phyloP scores from a whole-genome alignment of 2,797 vertebrate genomes.

The Chiloscyllium punctatum region DNA sequence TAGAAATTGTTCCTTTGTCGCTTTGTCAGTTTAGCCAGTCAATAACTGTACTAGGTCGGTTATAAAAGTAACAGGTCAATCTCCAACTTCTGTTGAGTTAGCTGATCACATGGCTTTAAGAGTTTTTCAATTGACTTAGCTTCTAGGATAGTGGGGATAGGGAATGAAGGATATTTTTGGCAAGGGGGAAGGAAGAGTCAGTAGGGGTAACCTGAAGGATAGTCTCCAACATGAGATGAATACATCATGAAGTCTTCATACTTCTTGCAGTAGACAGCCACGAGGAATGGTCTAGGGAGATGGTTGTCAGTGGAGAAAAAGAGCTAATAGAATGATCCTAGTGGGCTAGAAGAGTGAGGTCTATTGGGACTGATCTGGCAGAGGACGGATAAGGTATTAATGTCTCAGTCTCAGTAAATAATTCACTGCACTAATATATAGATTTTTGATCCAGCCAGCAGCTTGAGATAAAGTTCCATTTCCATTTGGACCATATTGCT shows the following conservation, averaged over 20 bases:
- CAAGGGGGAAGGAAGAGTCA: background rate
- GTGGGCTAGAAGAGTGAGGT: constrained; percentile 14
- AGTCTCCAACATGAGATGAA: background rate
- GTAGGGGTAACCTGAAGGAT: background rate
- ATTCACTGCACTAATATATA: background rate
- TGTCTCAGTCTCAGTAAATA: background rate
- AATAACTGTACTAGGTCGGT: background rate
- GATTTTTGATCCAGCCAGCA: background rate
- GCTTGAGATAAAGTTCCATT: background rate
- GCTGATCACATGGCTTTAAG: background rate
- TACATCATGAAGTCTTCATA: background rate
- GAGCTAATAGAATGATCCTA: constrained; percentile 17
- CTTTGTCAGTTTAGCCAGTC: constrained; percentile 13
- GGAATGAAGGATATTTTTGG: background rate
- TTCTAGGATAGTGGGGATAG: background rate
- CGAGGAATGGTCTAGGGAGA: background rate
- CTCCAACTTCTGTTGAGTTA: background rate
- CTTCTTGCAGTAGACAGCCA: background rate
- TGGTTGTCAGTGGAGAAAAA: background rate
- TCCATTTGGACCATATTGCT: background rate
- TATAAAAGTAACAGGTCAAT: background rate
- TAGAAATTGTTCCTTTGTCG: background rate
- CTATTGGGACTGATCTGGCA: background rate
- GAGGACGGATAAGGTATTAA: background rate
- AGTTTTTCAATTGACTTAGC: background rate